phyloP scores from a whole-genome alignment of 53 echinoderm and acorn worm genomes.

The Paracentrotus lividus region DNA sequence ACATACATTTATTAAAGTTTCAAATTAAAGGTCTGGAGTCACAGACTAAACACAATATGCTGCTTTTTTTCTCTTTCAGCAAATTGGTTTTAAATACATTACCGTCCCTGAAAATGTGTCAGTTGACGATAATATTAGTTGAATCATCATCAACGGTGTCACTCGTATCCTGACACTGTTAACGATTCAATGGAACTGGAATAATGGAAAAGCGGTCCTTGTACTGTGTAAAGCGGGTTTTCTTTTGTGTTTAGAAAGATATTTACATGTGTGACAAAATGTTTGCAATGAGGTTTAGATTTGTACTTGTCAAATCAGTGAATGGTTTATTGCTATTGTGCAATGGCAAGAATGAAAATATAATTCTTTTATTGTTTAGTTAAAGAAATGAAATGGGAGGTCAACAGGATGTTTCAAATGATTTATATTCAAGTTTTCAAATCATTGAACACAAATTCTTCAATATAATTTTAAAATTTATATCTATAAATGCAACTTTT shows the following conservation, averaged over 20 bases:
- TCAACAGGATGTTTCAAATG: too few species aligned
- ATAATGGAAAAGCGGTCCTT: neutral
- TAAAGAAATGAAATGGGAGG: too few species aligned
- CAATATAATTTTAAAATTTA: too few species aligned
- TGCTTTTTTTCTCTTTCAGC: neutral
- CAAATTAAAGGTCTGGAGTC: too few species aligned
- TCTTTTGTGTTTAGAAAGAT: neutral
- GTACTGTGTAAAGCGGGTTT: slow-evolving; percentile 17
- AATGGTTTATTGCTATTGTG: neutral
- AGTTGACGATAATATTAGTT: neutral
- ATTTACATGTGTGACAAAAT: neutral
- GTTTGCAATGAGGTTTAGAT: neutral
- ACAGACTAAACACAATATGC: too few species aligned
- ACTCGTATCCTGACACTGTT: neutral
- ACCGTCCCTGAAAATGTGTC: neutral
- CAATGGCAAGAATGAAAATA: neutral
- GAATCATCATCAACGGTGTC: neutral
- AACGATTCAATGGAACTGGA: neutral
- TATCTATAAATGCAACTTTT: too few species aligned
- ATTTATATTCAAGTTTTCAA: too few species aligned
- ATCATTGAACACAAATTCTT: too few species aligned
- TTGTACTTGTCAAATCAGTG: neutral
- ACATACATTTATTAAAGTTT: too few species aligned
- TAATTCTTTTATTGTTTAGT: too few species aligned
- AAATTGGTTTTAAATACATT: neutral